These are phyloP conservation scores for Anastrepha ludens DNA, from an alignment of 1,140 invertebrate species.

Conservation along the genomic window DNA sequence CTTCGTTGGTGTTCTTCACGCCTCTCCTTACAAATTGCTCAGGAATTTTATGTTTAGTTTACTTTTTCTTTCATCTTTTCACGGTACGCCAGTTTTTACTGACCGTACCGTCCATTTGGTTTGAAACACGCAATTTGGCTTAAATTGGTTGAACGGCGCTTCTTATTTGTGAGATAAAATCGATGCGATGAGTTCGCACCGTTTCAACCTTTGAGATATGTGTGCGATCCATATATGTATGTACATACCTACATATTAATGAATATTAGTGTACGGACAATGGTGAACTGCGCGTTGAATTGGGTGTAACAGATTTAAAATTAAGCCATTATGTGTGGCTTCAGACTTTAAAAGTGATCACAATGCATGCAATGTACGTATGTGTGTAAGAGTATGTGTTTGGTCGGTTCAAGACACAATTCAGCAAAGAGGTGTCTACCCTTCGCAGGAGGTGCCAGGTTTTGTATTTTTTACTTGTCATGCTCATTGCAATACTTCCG, in stretches of 20 bases:
- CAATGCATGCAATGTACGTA: background rate
- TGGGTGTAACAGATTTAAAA: slow-evolving; percentile 42
- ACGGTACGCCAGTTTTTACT: slow-evolving; percentile 28
- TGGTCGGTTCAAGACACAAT: background rate
- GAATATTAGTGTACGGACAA: background rate
- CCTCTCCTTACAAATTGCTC: slow-evolving; percentile 74
- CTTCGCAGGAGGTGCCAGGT: background rate
- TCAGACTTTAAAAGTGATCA: slow-evolving; percentile 3
- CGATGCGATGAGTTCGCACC: slow-evolving; percentile 46
- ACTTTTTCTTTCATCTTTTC: slow-evolving; percentile 48
- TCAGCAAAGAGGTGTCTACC: background rate
- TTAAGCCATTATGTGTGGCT: slow-evolving; percentile 52
- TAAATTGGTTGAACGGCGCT: slow-evolving; percentile 52
- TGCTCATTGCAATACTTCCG: background rate
- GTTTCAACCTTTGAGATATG: slow-evolving; percentile 31
- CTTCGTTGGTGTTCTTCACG: slow-evolving; percentile 75
- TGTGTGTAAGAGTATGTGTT: background rate
- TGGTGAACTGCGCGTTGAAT: background rate
- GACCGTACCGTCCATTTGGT: slow-evolving; percentile 34
- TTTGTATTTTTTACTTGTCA: background rate
- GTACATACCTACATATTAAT: background rate
- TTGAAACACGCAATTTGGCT: slow-evolving; percentile 47
- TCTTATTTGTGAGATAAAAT: slow-evolving; percentile 48
- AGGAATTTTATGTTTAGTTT: slow-evolving; percentile 72
- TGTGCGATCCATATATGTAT: slow-evolving; percentile 21